Evolutionary conservation across 2,888 invertebrate genomes (phyloP).

Genomic region (Sacculina carcini): DNA sequence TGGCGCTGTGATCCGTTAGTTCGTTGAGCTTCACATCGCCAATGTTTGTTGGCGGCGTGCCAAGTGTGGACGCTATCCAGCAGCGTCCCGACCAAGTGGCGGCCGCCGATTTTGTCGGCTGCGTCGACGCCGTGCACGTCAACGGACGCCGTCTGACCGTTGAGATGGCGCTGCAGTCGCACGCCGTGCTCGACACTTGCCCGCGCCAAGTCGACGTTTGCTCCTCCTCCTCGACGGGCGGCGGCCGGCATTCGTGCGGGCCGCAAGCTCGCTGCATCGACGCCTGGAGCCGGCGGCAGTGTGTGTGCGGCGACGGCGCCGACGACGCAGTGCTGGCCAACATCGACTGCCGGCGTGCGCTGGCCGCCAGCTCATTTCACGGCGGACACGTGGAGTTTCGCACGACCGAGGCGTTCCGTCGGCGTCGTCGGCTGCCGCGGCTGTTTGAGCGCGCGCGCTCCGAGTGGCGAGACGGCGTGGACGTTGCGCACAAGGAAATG

Average conservation of each 20-base stretch:
- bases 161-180: conserved; percentile 42
- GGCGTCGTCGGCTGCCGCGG: conserved; percentile 58
- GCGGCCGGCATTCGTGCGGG: too few species aligned
- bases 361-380: conserved; percentile 50
- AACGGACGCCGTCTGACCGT: conserved; percentile 61
- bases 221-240: conserved; percentile 27
- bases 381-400: conserved; percentile 48
- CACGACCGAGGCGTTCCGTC: conserved; percentile 46
- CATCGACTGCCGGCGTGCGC: conserved; percentile 47
- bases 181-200: conserved; percentile 47
- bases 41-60: conserved; percentile 56
- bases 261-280: conserved; percentile 59
- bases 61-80: conserved; percentile 55
- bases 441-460: conserved; percentile 30
- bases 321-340: conserved; percentile 31
- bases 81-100: conserved; percentile 71
- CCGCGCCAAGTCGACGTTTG: conserved; percentile 29
- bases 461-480: conserved; percentile 10
- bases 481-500: conserved; percentile 37
- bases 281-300: conserved; percentile 53
- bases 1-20: conserved; percentile 23
- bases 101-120: conserved; percentile 78
- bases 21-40: conserved; percentile 71
- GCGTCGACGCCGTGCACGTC: conserved; percentile 65
- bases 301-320: conserved; percentile 23